A percentile compares a stretch with the other conserved stretches of the same genome.
phyloP scores from a whole-genome alignment of 2,888 invertebrate genomes.

The Ceramica pisi region DNA sequence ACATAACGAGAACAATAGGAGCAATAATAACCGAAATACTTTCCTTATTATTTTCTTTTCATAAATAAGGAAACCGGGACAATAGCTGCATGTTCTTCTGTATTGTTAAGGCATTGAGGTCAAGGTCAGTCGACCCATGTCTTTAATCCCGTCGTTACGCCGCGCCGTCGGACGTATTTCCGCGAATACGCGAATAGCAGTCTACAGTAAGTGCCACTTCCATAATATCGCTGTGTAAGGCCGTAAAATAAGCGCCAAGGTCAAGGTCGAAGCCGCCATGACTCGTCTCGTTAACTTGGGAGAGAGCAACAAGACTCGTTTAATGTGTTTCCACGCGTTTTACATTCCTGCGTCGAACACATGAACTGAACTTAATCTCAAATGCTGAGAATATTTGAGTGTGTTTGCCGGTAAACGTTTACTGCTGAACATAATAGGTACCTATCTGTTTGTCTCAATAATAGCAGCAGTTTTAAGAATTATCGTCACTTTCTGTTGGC shows the following conservation, averaged over 20 bases:
- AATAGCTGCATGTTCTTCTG: background rate
- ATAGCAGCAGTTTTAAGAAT: background rate
- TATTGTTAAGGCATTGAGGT: background rate
- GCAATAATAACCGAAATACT: background rate
- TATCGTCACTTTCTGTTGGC: too few relatives aligned
- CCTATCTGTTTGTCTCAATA: background rate
- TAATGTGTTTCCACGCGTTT: slow-evolving; percentile 16
- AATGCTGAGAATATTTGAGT: background rate
- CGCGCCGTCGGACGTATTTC: slow-evolving; percentile 3
- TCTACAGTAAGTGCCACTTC: slow-evolving; percentile 29
- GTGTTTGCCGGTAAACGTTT: background rate
- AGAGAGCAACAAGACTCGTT: slow-evolving; percentile 27
- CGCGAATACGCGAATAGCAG: slow-evolving; percentile 15
- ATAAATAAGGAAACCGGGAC: background rate
- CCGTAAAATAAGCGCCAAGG: slow-evolving; percentile 27
- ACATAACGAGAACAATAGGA: background rate
- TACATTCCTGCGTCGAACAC: slow-evolving; percentile 17
- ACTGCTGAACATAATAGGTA: background rate
- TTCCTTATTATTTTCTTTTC: slow-evolving; percentile 4
- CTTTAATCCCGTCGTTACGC: background rate
- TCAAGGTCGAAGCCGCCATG: slow-evolving; percentile 40
- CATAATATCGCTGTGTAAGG: slow-evolving; percentile 17
- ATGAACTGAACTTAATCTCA: background rate
- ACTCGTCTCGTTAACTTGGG: slow-evolving; percentile 29
- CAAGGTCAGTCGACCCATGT: slow-evolving; percentile 7